Percentiles rank a stretch among this genome's conserved stretches.
Evolutionary conservation across 2,888 invertebrate genomes (phyloP).

Genomic region (Nemurella pictetii): DNA sequence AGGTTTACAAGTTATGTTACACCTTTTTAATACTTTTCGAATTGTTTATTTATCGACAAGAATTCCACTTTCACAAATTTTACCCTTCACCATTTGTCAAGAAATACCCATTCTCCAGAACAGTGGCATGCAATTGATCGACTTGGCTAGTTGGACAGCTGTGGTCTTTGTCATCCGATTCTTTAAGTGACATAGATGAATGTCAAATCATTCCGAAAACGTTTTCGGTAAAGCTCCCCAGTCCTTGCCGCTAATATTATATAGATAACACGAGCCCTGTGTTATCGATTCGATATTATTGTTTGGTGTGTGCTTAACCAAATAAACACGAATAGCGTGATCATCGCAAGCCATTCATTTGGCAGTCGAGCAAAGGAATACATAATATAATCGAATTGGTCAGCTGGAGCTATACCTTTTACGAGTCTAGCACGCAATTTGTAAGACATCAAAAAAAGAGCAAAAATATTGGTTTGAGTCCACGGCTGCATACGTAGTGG

Average conservation of each 20-base stretch:
- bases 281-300: neutral
- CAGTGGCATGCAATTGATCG: neutral
- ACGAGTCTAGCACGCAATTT: neutral
- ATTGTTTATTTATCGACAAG: neutral
- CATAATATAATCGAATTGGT: neutral
- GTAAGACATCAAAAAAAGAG: neutral
- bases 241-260: too few species aligned
- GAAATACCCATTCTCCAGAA: neutral
- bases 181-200: constrained; percentile 7
- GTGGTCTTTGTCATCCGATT: constrained; percentile 1
- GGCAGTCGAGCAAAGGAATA: neutral
- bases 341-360: neutral
- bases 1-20: neutral
- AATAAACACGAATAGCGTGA: neutral
- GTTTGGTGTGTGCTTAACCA: too few species aligned
- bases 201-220: neutral
- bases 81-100: neutral
- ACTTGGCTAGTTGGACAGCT: neutral
- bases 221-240: neutral
- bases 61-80: neutral
- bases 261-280: too few species aligned
- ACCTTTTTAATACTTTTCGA: neutral
- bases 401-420: neutral
- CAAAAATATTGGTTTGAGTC: neutral
- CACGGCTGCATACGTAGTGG: neutral